phyloP scores from a whole-genome alignment of 2,888 invertebrate genomes.

The Acrobeloides nanus region DNA sequence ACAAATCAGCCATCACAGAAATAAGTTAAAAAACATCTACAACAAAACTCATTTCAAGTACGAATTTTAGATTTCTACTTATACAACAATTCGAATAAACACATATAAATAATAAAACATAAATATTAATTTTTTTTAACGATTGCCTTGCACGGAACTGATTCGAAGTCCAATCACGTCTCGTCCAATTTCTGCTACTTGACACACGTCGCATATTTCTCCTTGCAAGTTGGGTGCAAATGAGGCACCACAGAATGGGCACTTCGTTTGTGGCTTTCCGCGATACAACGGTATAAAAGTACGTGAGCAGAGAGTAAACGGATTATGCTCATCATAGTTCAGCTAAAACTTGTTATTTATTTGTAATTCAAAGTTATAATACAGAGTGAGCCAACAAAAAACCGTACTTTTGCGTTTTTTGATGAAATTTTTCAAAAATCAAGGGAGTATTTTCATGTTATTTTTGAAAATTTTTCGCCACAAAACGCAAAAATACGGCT shows the following conservation, averaged over 20 bases:
- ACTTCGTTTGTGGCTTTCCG: slow-evolving; percentile 59
- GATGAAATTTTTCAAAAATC: too few species aligned
- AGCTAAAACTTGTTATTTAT: slow-evolving; percentile 60
- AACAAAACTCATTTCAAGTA: too few species aligned
- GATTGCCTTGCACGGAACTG: slow-evolving; percentile 17
- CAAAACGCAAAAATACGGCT: slow-evolving; percentile 6
- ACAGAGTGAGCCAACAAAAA: too few species aligned
- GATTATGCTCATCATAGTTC: slow-evolving; percentile 92
- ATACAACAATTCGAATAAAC: background rate
- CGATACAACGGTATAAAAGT: slow-evolving; percentile 85
- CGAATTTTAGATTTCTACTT: too few species aligned
- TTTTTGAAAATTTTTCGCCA: background rate
- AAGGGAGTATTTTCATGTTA: slow-evolving; percentile 4
- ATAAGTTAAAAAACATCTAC: too few species aligned
- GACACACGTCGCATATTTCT: slow-evolving; percentile 66
- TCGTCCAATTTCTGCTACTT: slow-evolving; percentile 79
- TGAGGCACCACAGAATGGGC: slow-evolving; percentile 79
- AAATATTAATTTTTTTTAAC: slow-evolving; percentile 2
- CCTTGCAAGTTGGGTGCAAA: slow-evolving; percentile 82
- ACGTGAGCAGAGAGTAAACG: slow-evolving; percentile 84
- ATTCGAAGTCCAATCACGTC: slow-evolving; percentile 79
- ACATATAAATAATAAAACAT: background rate
- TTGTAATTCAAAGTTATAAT: slow-evolving; percentile 59
- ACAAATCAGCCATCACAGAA: too few species aligned
- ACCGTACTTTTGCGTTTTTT: too few species aligned